Percentiles rank a stretch among this genome's conserved stretches.
Evolutionary conservation across 2,888 invertebrate genomes (phyloP).

Genomic region (Drosophila flavopinicola): DNA sequence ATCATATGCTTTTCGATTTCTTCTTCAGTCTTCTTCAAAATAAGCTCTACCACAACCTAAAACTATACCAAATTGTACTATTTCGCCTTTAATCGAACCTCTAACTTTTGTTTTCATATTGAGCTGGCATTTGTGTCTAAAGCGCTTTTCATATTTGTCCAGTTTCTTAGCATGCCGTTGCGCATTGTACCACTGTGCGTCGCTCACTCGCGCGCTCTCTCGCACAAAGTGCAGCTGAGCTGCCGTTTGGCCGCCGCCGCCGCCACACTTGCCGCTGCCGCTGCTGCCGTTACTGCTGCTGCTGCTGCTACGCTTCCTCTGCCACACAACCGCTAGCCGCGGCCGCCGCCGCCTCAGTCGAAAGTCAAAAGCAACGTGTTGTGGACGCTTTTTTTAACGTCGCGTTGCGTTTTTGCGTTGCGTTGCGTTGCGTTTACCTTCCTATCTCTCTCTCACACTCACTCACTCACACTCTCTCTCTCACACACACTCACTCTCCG

Average conservation of each 20-base stretch:
- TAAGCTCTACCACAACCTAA: too few relatives aligned
- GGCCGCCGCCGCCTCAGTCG: slow-evolving; percentile 77
- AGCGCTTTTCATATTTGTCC: too few relatives aligned
- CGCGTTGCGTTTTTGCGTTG: slow-evolving; percentile 79
- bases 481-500: slow-evolving; percentile 36
- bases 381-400: slow-evolving; percentile 78
- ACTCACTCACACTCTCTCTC: slow-evolving; percentile 32
- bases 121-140: too few relatives aligned
- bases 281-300: slow-evolving; percentile 39
- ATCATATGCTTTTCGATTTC: too few relatives aligned
- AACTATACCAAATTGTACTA: too few relatives aligned
- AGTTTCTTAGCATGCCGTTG: background rate
- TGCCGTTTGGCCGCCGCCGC: slow-evolving; percentile 71
- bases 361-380: slow-evolving; percentile 80
- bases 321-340: slow-evolving; percentile 74
- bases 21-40: too few relatives aligned
- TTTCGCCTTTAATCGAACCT: too few relatives aligned
- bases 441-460: slow-evolving; percentile 23
- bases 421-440: slow-evolving; percentile 62
- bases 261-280: slow-evolving; percentile 72
- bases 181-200: slow-evolving; percentile 43
- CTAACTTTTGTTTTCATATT: too few relatives aligned
- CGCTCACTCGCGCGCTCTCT: slow-evolving; percentile 60
- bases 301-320: slow-evolving; percentile 70
- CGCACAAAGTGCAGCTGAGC: slow-evolving; percentile 80